These are phyloP conservation scores for Lycaena phlaeas DNA, from an alignment of 2,888 invertebrate genomes.

Conservation along the genomic window DNA sequence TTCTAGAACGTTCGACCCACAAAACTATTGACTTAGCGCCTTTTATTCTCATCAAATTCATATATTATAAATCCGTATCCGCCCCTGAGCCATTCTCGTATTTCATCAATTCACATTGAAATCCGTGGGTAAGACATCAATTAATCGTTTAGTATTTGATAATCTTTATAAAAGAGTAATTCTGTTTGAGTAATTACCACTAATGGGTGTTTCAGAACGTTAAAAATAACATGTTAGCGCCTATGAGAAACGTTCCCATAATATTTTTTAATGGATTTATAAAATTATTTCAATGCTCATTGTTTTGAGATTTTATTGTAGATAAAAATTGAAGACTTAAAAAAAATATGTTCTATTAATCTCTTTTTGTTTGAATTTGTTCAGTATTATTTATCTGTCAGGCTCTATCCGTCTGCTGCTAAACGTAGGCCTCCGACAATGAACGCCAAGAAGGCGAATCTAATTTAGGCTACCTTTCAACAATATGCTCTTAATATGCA, in stretches of 20 bases:
- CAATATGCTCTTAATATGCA: no score
- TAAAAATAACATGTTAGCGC: neutral
- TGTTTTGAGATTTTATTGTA: constrained; percentile 1
- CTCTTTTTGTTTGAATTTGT: no score
- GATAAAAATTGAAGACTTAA: no score
- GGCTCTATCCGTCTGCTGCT: no score
- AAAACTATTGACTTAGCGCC: neutral
- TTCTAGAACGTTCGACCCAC: neutral
- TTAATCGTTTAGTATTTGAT: constrained; percentile 2
- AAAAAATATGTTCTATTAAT: no score
- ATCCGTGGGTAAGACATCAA: constrained; percentile 1
- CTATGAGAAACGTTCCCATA: constrained; percentile 7
- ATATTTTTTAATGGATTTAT: neutral
- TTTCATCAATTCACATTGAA: constrained; percentile 1
- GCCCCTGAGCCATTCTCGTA: constrained; percentile 6
- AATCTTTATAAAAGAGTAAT: constrained; percentile 2
- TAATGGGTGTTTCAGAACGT: constrained; percentile 4
- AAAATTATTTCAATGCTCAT: constrained; percentile 1
- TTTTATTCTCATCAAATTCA: neutral
- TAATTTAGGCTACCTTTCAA: no score
- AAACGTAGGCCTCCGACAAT: no score
- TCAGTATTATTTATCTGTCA: no score
- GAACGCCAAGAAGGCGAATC: no score
- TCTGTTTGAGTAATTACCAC: constrained; percentile 1
- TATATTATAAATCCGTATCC: neutral